Percentiles rank a stretch among this genome's conserved stretches.
phyloP scores from a whole-genome alignment of 2,113 vertebrate genomes.

The Himantopus leucocephalus region DNA sequence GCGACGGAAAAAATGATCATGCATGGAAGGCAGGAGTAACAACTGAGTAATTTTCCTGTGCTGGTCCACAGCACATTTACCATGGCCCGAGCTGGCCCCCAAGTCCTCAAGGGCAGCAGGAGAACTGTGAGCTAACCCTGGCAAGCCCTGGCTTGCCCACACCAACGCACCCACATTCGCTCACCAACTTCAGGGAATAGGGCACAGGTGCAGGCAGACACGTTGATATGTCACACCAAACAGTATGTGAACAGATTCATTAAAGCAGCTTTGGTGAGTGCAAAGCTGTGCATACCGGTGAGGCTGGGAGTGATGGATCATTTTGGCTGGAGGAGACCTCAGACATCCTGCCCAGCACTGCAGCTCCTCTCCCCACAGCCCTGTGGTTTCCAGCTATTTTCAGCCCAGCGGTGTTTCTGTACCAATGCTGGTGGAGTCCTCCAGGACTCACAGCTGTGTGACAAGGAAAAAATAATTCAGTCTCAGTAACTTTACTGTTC shows the following conservation, averaged over 20 bases:
- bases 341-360: rapidly evolving
- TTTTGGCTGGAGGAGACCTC: background rate
- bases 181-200: background rate
- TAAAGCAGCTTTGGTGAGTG: background rate
- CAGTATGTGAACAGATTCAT: rapidly evolving
- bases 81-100: background rate
- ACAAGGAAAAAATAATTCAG: background rate
- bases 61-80: background rate
- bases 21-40: background rate
- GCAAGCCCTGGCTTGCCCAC: background rate
- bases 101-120: background rate
- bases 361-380: background rate
- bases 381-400: background rate
- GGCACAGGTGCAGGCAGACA: background rate
- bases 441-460: background rate
- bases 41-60: background rate
- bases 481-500: background rate
- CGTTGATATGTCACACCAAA: rapidly evolving
- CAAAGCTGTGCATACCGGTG: background rate
- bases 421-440: background rate
- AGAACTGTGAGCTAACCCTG: background rate
- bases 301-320: background rate
- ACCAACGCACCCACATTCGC: background rate
- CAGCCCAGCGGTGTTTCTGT: background rate
- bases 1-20: background rate